Evolutionary conservation across 2,797 vertebrate genomes (phyloP).

Genomic region (Pyrrhura leucotis): DNA sequence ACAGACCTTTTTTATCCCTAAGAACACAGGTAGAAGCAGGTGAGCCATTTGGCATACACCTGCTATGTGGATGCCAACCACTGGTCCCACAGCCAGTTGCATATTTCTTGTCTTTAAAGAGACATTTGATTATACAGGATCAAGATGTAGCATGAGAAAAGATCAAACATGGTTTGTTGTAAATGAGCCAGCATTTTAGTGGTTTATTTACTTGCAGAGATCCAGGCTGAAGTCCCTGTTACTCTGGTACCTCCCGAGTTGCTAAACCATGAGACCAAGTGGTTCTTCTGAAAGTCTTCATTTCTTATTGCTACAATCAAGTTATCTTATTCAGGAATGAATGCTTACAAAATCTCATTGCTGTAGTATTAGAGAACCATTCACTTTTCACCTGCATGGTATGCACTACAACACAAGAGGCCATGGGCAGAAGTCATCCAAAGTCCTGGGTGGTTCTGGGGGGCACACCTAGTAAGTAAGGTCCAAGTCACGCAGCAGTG

Average conservation of each 20-base stretch:
- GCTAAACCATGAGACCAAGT: background rate
- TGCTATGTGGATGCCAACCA: background rate
- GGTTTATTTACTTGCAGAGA: background rate
- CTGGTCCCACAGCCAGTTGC: background rate
- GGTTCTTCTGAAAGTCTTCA: background rate
- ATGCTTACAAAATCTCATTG: background rate
- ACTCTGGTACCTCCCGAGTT: background rate
- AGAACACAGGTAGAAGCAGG: background rate
- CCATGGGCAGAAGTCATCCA: background rate
- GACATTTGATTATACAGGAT: background rate
- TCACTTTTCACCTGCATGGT: background rate
- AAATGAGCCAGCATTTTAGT: background rate
- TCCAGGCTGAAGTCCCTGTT: background rate
- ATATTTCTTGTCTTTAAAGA: background rate
- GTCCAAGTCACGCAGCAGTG: too few relatives aligned
- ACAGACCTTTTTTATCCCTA: background rate
- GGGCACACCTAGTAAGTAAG: background rate
- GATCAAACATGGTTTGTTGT: background rate
- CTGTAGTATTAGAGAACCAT: background rate
- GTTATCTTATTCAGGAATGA: background rate
- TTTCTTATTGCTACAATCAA: background rate
- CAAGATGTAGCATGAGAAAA: background rate
- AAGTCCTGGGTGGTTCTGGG: background rate
- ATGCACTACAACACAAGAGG: background rate
- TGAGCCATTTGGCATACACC: background rate